phyloP scores from a whole-genome alignment of 1,140 invertebrate species.

The Galleria mellonella region DNA sequence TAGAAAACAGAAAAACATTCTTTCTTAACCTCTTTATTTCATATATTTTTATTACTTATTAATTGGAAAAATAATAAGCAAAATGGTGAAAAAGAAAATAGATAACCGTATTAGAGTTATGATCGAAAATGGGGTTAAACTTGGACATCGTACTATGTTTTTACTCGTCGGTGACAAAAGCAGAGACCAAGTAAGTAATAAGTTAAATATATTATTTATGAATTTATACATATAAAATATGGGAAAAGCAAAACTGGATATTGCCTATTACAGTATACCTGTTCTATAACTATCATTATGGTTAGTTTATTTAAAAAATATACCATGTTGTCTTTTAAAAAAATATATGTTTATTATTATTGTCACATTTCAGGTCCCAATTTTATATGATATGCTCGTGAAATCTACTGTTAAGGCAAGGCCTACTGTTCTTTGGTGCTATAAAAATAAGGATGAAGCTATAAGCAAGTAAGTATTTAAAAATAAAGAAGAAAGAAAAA shows the following conservation, averaged over 20 bases:
- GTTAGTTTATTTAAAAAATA: too few species aligned
- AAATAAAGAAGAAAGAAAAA: not conserved
- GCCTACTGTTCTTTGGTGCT: slow-evolving; percentile 98
- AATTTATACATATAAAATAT: not conserved
- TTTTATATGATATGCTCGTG: slow-evolving; percentile 97
- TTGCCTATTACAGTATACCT: too few species aligned
- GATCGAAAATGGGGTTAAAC: slow-evolving; percentile 96
- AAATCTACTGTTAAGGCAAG: slow-evolving; percentile 94
- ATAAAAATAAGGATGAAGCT: slow-evolving; percentile 93
- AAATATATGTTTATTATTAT: not conserved
- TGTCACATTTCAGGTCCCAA: slow-evolving; percentile 82
- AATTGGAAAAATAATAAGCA: slow-evolving; percentile 20
- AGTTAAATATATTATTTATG: not conserved
- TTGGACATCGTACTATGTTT: slow-evolving; percentile 94
- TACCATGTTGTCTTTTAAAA: too few species aligned
- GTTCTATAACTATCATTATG: too few species aligned
- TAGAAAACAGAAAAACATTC: slow-evolving; percentile 16
- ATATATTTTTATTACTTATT: slow-evolving; percentile 1
- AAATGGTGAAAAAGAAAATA: slow-evolving; percentile 94
- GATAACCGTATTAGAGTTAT: slow-evolving; percentile 96
- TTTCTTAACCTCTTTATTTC: slow-evolving; percentile 7
- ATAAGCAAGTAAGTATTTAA: slow-evolving; percentile 83
- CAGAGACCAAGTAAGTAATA: slow-evolving; percentile 87
- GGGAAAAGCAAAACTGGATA: too few species aligned
- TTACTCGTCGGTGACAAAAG: slow-evolving; percentile 97